Percentiles rank a stretch among this genome's conserved stretches.
Conservation (phyloP, 2,797 vertebrate genomes). For the Gymnoscopelus microlampas region DNA sequence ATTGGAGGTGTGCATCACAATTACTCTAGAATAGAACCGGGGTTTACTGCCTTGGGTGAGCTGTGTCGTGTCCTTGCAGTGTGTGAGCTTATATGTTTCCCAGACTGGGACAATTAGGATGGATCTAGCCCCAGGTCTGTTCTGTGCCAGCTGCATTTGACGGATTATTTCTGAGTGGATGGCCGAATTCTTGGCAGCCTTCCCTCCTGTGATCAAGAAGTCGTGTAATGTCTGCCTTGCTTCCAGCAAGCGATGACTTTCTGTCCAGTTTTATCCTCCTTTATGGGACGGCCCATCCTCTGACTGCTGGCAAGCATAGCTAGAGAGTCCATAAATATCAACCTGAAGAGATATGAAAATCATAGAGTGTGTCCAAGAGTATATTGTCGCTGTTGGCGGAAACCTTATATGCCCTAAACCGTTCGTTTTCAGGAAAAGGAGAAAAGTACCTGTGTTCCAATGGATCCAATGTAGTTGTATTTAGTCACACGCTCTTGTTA, state of each 20-base stretch:
- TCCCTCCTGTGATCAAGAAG: constrained; percentile 33
- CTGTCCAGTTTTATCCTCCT: constrained; percentile 37
- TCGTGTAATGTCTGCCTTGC: constrained; percentile 55
- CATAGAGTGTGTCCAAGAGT: neutral
- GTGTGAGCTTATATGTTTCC: constrained; percentile 16
- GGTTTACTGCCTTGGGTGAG: constrained; percentile 25
- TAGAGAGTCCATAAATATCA: neutral
- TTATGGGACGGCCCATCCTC: constrained; percentile 2
- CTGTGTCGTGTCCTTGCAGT: constrained; percentile 11
- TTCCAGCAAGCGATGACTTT: constrained; percentile 40
- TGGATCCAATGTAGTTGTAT: too few species aligned
- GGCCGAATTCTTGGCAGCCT: constrained; percentile 20
- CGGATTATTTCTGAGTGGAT: constrained; percentile 33
- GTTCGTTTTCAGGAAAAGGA: too few species aligned
- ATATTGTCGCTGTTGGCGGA: too few species aligned
- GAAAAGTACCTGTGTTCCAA: too few species aligned
- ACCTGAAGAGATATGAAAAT: constrained; percentile 12
- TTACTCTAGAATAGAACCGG: constrained; percentile 11
- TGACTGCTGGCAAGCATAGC: constrained; percentile 21
- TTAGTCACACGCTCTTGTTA: too few species aligned
- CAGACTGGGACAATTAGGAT: constrained; percentile 40
- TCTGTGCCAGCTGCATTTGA: constrained; percentile 47
- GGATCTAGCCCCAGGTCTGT: constrained; percentile 40
- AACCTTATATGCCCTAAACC: too few species aligned
- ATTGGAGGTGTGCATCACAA: constrained; percentile 39